Percentiles rank a stretch among this genome's conserved stretches.
phyloP scores from a whole-genome alignment of 2,888 invertebrate genomes.

The Pseudococcus longispinus region DNA sequence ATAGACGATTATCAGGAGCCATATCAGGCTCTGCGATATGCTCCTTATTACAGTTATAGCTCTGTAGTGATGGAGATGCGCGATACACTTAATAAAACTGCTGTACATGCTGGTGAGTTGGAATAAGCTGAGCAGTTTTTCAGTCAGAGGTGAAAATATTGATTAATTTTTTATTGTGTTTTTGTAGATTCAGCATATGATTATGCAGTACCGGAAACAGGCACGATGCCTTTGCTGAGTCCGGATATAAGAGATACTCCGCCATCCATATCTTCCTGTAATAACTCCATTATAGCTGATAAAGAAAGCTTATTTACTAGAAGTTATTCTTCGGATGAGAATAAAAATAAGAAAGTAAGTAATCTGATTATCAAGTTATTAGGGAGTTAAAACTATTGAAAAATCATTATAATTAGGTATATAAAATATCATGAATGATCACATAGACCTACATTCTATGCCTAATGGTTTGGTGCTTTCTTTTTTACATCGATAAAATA shows the following conservation, averaged over 20 bases:
- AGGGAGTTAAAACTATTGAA: too few relatives aligned
- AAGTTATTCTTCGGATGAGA: slow-evolving; percentile 60
- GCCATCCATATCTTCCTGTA: slow-evolving; percentile 62
- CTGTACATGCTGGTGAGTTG: slow-evolving; percentile 48
- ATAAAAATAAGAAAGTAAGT: slow-evolving; percentile 66
- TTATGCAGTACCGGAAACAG: slow-evolving; percentile 77
- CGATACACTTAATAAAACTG: slow-evolving; percentile 62
- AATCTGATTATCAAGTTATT: too few relatives aligned
- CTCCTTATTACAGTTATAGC: slow-evolving; percentile 79
- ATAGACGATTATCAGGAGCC: slow-evolving; percentile 82
- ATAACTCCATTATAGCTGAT: slow-evolving; percentile 60
- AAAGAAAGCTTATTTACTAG: slow-evolving; percentile 54
- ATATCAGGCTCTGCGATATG: slow-evolving; percentile 77
- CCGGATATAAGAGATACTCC: slow-evolving; percentile 63
- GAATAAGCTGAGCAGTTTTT: background rate
- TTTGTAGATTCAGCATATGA: slow-evolving; percentile 75
- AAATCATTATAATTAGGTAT: too few relatives aligned
- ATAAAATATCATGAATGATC: too few relatives aligned
- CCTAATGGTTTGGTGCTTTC: too few relatives aligned
- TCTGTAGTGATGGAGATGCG: slow-evolving; percentile 74
- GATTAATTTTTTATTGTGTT: background rate
- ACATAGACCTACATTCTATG: too few relatives aligned
- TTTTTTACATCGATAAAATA: too few relatives aligned
- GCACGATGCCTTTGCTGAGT: slow-evolving; percentile 72
- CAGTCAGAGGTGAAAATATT: background rate